These are phyloP conservation scores for Luscinia megarhynchos DNA, from an alignment of 2,797 vertebrate genomes.

Conservation along the genomic window DNA sequence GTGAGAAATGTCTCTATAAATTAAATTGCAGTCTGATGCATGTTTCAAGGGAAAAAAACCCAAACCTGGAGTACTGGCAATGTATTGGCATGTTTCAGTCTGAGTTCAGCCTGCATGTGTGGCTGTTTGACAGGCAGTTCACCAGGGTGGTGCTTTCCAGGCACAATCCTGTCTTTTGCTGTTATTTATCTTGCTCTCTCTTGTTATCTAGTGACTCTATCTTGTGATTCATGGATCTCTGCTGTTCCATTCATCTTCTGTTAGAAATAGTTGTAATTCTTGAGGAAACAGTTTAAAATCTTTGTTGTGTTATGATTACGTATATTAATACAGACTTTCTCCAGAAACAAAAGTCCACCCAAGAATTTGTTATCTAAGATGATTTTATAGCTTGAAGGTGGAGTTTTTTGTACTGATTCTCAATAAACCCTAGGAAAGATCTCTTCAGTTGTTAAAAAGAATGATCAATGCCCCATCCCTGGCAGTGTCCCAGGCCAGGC, in stretches of 20 bases:
- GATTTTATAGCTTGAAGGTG: background rate
- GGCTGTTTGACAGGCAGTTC: background rate
- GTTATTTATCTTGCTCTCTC: background rate
- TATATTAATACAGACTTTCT: background rate
- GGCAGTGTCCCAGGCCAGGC: too few relatives aligned
- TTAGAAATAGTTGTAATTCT: background rate
- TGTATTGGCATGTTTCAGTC: background rate
- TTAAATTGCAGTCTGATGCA: background rate
- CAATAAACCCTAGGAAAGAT: background rate
- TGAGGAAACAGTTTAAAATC: background rate
- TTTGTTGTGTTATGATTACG: background rate
- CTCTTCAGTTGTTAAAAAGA: too few relatives aligned
- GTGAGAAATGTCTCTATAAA: constrained; percentile 28
- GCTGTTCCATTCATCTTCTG: background rate
- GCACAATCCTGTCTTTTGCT: background rate
- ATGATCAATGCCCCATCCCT: too few relatives aligned
- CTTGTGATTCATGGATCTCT: background rate
- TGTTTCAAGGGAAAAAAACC: background rate
- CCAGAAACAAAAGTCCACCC: background rate
- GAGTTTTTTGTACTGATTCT: background rate
- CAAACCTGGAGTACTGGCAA: background rate
- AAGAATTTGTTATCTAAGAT: background rate
- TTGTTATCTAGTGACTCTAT: background rate
- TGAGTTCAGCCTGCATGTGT: background rate
- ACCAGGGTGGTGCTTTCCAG: background rate